Percentiles rank a stretch among this genome's conserved stretches.
Evolutionary conservation across 2,113 vertebrate species (phyloP).

Genomic region (Theropithecus gelada): DNA sequence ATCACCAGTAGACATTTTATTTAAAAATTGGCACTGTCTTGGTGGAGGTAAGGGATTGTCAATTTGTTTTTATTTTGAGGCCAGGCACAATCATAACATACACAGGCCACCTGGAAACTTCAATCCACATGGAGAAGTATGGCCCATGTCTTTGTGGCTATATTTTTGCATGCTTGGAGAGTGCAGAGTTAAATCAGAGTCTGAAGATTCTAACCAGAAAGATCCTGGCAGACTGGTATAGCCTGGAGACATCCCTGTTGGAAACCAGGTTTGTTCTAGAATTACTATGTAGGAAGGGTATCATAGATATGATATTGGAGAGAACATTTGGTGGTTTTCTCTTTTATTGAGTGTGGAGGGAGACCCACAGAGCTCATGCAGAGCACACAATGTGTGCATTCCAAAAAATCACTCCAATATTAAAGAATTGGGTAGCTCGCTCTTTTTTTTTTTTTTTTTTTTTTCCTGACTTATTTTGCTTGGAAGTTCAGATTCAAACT

Average conservation of each 20-base stretch:
- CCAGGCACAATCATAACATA: conserved; percentile 66
- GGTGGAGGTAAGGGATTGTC: conserved; percentile 63
- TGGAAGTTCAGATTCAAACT: background rate
- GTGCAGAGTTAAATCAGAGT: background rate
- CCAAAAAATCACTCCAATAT: background rate
- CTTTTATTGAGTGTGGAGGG: background rate
- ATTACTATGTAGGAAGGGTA: background rate
- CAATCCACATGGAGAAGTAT: conserved; percentile 34
- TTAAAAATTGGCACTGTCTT: conserved; percentile 72
- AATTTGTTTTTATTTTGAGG: conserved; percentile 74
- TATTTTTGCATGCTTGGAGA: background rate
- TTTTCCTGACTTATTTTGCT: background rate
- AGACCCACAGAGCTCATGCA: background rate
- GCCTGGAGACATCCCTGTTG: background rate
- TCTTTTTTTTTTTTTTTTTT: background rate
- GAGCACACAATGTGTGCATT: background rate
- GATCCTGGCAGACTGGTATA: background rate
- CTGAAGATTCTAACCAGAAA: conserved; percentile 14
- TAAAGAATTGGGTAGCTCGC: background rate
- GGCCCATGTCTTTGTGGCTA: conserved; percentile 20
- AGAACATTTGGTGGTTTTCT: background rate
- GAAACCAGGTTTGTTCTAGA: conserved; percentile 36
- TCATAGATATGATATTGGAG: background rate
- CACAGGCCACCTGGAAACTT: conserved; percentile 71
- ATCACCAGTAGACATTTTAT: conserved; percentile 76